A percentile compares a stretch with the other conserved stretches of the same genome.
Conservation (phyloP, 2,113 vertebrate genomes). For the Actenoides hombroni region DNA sequence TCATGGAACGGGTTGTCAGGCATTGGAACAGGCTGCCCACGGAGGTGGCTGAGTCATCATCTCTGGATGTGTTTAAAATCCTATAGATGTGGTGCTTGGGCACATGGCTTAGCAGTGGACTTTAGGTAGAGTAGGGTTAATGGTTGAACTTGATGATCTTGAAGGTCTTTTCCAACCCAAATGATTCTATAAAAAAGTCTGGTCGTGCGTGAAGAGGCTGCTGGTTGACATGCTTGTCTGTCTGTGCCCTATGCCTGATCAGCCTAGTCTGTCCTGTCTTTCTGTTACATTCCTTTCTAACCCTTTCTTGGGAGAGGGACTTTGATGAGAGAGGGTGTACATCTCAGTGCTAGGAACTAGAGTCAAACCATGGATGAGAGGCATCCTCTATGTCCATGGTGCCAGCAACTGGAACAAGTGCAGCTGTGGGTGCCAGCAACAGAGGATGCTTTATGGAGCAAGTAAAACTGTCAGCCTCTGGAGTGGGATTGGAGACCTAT, state of each 20-base stretch:
- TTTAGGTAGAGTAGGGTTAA: no score
- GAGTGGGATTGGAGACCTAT: background rate
- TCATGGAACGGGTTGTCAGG: no score
- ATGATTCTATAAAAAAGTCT: background rate
- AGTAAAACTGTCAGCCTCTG: background rate
- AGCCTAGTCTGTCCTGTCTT: background rate
- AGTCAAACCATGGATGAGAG: rapidly evolving
- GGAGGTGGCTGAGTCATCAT: no score
- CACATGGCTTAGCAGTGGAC: no score
- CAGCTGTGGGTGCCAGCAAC: background rate
- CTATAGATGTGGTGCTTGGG: no score
- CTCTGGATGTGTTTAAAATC: no score
- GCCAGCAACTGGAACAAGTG: background rate
- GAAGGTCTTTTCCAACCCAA: no score
- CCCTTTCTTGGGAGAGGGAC: background rate
- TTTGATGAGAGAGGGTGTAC: background rate
- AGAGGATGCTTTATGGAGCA: background rate
- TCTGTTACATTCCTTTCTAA: background rate
- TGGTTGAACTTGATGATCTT: no score
- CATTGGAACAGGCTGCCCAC: no score
- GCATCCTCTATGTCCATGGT: rapidly evolving
- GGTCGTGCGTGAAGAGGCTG: background rate
- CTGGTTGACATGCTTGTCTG: background rate
- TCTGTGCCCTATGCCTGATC: rapidly evolving
- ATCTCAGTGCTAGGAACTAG: background rate